Evolutionary conservation across 2,888 invertebrate genomes (phyloP), one percentile per base, ranked within the genome.

Genomic region (Gasteruption jaculator): DNA sequence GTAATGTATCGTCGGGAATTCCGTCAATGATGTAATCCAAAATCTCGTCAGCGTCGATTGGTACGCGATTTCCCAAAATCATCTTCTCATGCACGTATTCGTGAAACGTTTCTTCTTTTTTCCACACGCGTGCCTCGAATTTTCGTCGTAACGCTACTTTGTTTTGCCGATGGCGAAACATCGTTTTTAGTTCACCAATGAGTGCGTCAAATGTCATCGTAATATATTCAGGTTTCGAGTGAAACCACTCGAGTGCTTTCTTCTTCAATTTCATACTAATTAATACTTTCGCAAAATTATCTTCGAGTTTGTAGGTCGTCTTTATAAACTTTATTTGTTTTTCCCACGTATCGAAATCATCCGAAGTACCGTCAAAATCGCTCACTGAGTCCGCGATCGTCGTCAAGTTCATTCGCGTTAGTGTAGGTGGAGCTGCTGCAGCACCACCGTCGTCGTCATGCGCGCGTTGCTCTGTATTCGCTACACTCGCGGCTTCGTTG

Each of bases 241-340:
- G 43, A 1, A 40, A 37, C 46, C 43, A 43, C 18, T 46, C 35
- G 16, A 41, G 31, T 11, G 43, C 40, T 12, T 29, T 39, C 11
- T 34, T 37, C 24, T 43, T 46, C 3, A 43, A 24, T 14, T 27
- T 34, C 41, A 20, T 35, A 3, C 37, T 38, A 11, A 43, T 43
- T 7, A 38, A 12, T 21, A 41, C 24, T 26, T 40, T 46, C 32
- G 19, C 27, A 11, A 21, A 21, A 12, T 29, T 16, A 19, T 40
- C 34, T 1, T 37, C 21, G 2, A 43, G 8, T 3, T 21, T 5
- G 21, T 43, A 41, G 11, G 38, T 30, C 10, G n/a, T 3, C 11
- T 29, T 43, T 7, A 39, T 7, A 20, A 39, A 43, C n/a, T 8
- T n/a, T 1, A 40, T 26, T 20, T 41, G 44, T 7, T 36, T 41